Evolutionary conservation across 2,888 invertebrate genomes (phyloP).

Genomic region (Polylopha cassiicola): DNA sequence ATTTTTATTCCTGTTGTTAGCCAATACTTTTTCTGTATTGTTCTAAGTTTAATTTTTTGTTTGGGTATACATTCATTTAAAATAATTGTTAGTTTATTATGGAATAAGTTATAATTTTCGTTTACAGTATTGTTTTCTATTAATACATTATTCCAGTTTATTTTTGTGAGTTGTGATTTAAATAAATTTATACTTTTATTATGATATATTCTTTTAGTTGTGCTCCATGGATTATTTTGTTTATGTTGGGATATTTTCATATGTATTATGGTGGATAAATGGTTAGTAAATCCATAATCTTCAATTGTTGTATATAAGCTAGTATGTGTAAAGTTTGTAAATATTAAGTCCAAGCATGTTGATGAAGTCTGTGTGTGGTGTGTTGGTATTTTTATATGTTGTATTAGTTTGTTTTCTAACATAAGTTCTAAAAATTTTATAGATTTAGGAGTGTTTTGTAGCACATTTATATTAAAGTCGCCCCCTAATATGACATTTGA

Average conservation of each 20-base stretch:
- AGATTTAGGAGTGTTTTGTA: neutral
- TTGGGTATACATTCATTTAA: neutral
- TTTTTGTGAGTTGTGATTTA: neutral
- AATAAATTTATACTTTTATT: neutral
- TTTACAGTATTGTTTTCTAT: neutral
- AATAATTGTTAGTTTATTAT: neutral
- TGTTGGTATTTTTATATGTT: conserved; percentile 7
- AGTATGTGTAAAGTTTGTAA: conserved; percentile 2
- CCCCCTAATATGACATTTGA: conserved; percentile 4
- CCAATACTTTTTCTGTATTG: neutral
- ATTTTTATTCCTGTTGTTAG: conserved; percentile 2
- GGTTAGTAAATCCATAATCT: conserved; percentile 7
- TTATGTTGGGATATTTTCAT: neutral
- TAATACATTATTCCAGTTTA: neutral
- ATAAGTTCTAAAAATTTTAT: neutral
- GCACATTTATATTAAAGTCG: conserved; percentile 9
- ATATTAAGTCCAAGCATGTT: conserved; percentile 8
- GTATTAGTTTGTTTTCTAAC: neutral
- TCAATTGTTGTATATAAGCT: neutral
- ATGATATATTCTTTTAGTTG: neutral
- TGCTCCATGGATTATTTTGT: neutral
- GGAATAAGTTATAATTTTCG: neutral
- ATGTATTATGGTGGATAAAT: neutral
- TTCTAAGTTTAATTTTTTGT: conserved; percentile 5
- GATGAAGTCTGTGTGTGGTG: conserved; percentile 2